Evolutionary conservation across 2,113 vertebrate species (phyloP).

Genomic region (Anoura caudifer): DNA sequence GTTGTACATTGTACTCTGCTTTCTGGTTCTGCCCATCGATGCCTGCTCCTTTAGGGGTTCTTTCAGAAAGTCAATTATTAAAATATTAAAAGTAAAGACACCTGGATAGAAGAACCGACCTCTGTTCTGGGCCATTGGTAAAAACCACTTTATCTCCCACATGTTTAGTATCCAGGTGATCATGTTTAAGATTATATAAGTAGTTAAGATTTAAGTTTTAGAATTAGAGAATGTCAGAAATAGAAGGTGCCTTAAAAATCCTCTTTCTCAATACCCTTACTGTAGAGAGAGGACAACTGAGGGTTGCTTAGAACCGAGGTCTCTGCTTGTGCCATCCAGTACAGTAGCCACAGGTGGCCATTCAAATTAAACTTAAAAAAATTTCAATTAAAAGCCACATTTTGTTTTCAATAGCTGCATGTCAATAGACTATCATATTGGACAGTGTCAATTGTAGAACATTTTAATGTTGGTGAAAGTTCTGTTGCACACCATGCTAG

Average conservation of each 20-base stretch:
- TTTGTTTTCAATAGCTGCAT: neutral
- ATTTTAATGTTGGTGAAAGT: neutral
- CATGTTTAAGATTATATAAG: neutral
- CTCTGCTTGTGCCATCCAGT: neutral
- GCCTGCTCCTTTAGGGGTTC: neutral
- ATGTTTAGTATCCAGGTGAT: neutral
- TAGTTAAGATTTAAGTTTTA: neutral
- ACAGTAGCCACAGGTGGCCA: no score
- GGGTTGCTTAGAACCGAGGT: neutral
- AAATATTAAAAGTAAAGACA: neutral
- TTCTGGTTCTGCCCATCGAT: neutral
- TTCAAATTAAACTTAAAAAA: neutral
- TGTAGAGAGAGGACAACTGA: neutral
- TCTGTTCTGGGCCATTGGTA: neutral
- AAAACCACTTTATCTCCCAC: neutral
- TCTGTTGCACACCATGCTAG: neutral
- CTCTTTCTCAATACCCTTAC: neutral
- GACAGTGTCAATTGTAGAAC: neutral
- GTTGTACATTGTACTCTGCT: neutral
- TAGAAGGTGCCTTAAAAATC: neutral
- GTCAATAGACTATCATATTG: neutral
- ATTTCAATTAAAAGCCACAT: neutral
- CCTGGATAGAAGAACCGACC: neutral
- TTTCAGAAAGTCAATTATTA: conserved; percentile 14
- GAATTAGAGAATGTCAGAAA: neutral